Conservation (phyloP, 2,797 vertebrate genomes). For the Myotis pilosus region DNA sequence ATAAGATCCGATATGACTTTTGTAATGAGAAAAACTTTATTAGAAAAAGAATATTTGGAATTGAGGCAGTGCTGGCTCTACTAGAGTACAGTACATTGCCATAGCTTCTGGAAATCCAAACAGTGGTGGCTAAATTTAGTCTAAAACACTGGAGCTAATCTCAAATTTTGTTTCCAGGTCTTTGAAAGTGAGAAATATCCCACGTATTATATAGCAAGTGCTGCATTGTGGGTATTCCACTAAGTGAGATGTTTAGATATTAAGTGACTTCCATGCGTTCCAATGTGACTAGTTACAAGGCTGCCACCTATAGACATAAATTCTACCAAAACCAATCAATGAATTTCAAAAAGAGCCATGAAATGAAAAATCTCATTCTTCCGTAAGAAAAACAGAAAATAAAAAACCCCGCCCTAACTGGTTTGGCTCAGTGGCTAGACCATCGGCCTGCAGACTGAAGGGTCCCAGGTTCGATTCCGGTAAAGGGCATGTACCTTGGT, state of each 20-base stretch:
- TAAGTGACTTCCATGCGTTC: not conserved
- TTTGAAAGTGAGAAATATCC: not conserved
- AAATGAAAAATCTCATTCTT: constrained; percentile 6
- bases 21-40: not conserved
- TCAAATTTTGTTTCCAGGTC: not conserved
- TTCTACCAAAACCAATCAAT: not conserved
- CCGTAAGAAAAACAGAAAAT: not conserved
- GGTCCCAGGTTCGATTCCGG: no score
- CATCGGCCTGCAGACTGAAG: no score
- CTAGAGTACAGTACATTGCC: not conserved
- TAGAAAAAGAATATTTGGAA: not conserved
- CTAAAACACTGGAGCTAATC: not conserved
- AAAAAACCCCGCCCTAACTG: not conserved
- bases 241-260: not conserved
- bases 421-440: no score
- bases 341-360: not conserved
- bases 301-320: not conserved
- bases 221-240: not conserved
- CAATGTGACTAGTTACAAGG: not conserved
- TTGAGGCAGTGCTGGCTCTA: not conserved
- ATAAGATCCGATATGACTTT: not conserved
- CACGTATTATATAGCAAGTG: not conserved
- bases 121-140: not conserved
- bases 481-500: no score
- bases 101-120: not conserved